Evolutionary conservation across 2,113 vertebrate genomes (phyloP).

Genomic region (Sciurus niger): DNA sequence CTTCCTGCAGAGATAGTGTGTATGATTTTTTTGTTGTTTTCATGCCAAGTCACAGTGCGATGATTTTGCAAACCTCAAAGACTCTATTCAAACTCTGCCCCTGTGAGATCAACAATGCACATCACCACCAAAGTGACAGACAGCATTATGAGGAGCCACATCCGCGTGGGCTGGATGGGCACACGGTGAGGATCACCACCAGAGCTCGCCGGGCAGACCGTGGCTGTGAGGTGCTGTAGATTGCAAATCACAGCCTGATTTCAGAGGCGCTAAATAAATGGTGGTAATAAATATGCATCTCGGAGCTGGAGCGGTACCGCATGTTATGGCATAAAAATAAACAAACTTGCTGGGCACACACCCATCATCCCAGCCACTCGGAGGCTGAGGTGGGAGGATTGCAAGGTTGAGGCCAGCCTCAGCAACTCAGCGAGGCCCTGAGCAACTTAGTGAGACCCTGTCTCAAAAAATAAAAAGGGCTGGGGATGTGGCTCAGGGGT

Average conservation of each 20-base stretch:
- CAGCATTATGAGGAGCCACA: not conserved
- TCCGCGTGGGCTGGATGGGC: too few relatives aligned
- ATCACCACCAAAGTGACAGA: not conserved
- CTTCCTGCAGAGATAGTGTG: not conserved
- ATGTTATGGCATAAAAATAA: not conserved
- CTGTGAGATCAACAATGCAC: not conserved
- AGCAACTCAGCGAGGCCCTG: too few relatives aligned
- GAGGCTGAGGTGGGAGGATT: too few relatives aligned
- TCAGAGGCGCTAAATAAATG: not conserved
- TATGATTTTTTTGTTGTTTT: not conserved
- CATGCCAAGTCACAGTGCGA: not conserved
- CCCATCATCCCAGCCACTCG: too few relatives aligned
- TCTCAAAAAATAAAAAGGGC: too few relatives aligned
- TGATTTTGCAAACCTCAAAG: constrained; percentile 6
- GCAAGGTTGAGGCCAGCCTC: too few relatives aligned
- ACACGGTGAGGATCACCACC: too few relatives aligned
- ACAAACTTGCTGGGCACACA: not conserved
- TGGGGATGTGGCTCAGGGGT: too few relatives aligned
- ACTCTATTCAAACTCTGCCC: not conserved
- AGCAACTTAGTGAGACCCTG: too few relatives aligned
- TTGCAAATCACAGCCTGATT: not conserved
- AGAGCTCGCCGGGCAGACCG: not conserved
- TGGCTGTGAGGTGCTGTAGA: accelerated
- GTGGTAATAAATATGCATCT: accelerated
- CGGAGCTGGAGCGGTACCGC: not conserved